Percentiles rank a stretch among this genome's conserved stretches.
Evolutionary conservation across 1,140 invertebrate species (phyloP).

Genomic region (Lutraria rhynchaena): DNA sequence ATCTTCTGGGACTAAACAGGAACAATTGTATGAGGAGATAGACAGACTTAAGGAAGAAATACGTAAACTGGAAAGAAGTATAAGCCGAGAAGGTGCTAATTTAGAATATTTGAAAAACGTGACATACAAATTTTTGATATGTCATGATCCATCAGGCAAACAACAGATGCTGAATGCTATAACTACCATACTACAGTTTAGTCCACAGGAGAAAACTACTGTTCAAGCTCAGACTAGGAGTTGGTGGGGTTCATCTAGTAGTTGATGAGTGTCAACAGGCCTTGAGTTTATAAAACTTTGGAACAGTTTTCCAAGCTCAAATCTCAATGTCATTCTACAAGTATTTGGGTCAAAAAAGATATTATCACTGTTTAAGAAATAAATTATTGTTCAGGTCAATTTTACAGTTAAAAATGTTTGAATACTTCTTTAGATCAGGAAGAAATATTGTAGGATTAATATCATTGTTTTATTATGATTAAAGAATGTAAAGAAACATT

Average conservation of each 20-base stretch:
- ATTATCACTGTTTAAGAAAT: no score
- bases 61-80: conserved; percentile 88
- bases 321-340: no score
- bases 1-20: conserved; percentile 84
- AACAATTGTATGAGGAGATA: conserved; percentile 85
- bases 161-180: conserved; percentile 95
- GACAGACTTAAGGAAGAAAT: conserved; percentile 84
- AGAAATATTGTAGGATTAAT: no score
- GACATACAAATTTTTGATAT: conserved; percentile 91
- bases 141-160: conserved; percentile 86
- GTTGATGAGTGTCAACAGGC: no score
- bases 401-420: no score
- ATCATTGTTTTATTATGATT: no score
- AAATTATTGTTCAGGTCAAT: no score
- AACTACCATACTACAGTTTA: conserved; percentile 92
- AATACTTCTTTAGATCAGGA: no score
- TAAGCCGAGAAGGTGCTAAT: conserved; percentile 92
- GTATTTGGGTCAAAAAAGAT: no score
- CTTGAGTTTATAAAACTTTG: no score
- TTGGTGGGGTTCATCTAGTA: conserved; percentile 68
- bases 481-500: no score
- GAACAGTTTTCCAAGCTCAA: no score
- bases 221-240: conserved; percentile 70
- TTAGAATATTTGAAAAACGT: conserved; percentile 96
- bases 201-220: conserved; percentile 86